phyloP scores from a whole-genome alignment of 1,140 invertebrate genomes.

The Chironomus striatipennis region DNA sequence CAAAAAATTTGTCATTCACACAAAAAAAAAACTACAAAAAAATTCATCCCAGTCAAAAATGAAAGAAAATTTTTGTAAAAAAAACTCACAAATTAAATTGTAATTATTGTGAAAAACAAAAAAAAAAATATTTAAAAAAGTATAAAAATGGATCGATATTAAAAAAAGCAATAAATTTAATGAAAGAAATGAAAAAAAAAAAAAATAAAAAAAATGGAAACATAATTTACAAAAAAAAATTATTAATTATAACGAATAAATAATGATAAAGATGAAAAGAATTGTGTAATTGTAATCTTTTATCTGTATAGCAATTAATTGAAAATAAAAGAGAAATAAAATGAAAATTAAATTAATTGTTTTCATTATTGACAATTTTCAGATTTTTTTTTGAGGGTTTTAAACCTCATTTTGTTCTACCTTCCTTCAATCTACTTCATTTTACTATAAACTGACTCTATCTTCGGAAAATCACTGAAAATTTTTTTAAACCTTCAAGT shows the following conservation, averaged over 20 bases:
- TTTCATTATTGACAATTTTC: too few species aligned
- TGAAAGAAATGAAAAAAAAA: background rate
- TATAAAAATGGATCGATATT: background rate
- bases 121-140: background rate
- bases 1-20: background rate
- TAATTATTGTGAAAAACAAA: background rate
- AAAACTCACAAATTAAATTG: background rate
- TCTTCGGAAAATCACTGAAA: too few species aligned
- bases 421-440: too few species aligned
- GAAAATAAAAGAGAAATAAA: background rate
- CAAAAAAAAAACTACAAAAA: background rate
- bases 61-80: background rate
- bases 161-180: too few species aligned
- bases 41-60: background rate
- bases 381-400: too few species aligned
- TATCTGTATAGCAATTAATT: constrained; percentile 5
- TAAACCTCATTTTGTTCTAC: too few species aligned
- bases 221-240: background rate
- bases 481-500: too few species aligned
- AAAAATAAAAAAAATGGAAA: background rate
- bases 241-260: background rate
- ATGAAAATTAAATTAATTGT: background rate
- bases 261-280: background rate
- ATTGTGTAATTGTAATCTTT: constrained; percentile 14
- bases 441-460: too few species aligned